Conservation (phyloP, 1,140 invertebrate species). For the Helicoverpa armigera region DNA sequence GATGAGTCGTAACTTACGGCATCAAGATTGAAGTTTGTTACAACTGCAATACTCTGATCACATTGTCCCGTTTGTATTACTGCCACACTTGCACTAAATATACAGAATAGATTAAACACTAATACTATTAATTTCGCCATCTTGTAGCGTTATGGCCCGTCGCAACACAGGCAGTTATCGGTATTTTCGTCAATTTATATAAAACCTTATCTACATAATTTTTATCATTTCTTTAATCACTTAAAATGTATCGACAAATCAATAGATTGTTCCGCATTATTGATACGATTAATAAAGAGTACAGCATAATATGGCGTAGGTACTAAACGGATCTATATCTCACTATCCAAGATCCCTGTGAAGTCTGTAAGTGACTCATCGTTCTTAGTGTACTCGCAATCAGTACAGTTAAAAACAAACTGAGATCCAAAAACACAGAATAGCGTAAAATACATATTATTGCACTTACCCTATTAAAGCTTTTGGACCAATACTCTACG, state of each 20-base stretch:
- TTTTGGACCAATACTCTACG: no score
- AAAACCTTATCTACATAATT: slow-evolving; percentile 29
- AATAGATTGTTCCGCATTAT: background rate
- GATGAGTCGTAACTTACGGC: slow-evolving; percentile 55
- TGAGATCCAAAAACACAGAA: no score
- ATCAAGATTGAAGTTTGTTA: slow-evolving; percentile 54
- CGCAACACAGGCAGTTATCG: slow-evolving; percentile 66
- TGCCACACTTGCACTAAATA: slow-evolving; percentile 65
- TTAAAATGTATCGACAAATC: background rate
- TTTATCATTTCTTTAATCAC: slow-evolving; percentile 48
- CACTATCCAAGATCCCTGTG: no score
- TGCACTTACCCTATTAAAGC: no score
- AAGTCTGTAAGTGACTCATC: no score
- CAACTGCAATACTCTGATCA: slow-evolving; percentile 52
- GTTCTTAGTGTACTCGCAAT: no score
- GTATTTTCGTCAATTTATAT: slow-evolving; percentile 72
- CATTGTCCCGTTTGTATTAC: slow-evolving; percentile 71
- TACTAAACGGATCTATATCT: no score
- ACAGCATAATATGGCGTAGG: background rate
- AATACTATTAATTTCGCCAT: slow-evolving; percentile 66
- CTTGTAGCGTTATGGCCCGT: slow-evolving; percentile 59
- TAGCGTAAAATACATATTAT: no score
- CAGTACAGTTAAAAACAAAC: no score
- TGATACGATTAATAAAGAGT: background rate
- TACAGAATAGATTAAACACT: slow-evolving; percentile 64